Base-by-base conservation (phyloP, 2,888 invertebrate species). In the Drosophila ustulata region DNA sequence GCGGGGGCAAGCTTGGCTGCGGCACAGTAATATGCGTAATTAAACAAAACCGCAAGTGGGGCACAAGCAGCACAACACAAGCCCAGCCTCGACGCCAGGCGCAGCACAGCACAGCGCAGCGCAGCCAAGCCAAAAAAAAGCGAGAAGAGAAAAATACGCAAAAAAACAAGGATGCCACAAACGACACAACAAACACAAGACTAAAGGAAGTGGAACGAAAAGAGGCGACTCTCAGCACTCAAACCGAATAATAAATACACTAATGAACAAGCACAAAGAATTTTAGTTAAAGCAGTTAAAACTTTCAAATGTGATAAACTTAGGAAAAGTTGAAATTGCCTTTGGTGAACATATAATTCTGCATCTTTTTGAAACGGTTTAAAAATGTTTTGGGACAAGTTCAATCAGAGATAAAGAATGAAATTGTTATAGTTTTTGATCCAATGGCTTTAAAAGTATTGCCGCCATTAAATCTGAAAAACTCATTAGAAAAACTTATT, bases 41-140 rank as follows among this genome's bases (percentile, higher is more conserved):
- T 88, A 87, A 88, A 83, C 83, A 89, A 82, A 80, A 89, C 87
- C 89, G 79, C 84, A 84, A 85, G 68, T 88, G 85, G 85, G 82
- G 68, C 82, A 80, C 37, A n/a, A 37, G 52, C 55, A 55, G 56
- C 59, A 46, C 59, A 66, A 61, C 66, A 59, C 66, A 57, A 68
- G 65, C 62, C 68, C 55, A 78, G 57, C 46, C 34, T 47, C 52
- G 13, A 41, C 18, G 59, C 64, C 58, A 37, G 34, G 46, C 58
- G 63, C 49, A 34, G 45, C 53, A 23, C 50, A 23, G 55, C 28
- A 2, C 28, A 28, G 43, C 55, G 65, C 49, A 34, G 45, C 50
- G 11, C 43, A 23, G 55, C 34, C 34, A 55, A 32, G 23, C 23
- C 13, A 43, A 46, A 49, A 39, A 58, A 63, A 47, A 41, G 46